Evolutionary conservation across 2,113 vertebrate genomes (phyloP).

Genomic region (Oryzias javanicus): DNA sequence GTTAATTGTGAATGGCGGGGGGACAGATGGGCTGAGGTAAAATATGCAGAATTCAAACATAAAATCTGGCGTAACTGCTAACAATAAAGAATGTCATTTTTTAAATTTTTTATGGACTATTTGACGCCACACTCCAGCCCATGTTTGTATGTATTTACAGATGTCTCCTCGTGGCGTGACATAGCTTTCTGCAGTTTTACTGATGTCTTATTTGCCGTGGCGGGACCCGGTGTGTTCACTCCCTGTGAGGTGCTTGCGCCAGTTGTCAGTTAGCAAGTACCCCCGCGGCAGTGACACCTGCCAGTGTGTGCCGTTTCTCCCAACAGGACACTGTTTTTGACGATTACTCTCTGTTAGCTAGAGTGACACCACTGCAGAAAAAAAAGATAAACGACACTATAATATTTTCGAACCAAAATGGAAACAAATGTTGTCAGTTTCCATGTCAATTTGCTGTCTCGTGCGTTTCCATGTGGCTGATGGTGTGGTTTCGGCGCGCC

Average conservation of each 20-base stretch:
- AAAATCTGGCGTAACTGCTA: background rate
- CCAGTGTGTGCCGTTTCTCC: slow-evolving; percentile 54
- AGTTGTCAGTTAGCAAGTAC: slow-evolving; percentile 59
- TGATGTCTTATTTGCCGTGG: slow-evolving; percentile 69
- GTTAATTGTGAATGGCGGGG: background rate
- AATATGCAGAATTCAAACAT: background rate
- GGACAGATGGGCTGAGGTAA: background rate
- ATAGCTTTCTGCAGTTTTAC: slow-evolving; percentile 27
- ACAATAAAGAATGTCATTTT: no score
- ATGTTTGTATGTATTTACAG: slow-evolving; percentile 16
- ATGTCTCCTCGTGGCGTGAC: no score
- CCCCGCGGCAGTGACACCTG: slow-evolving; percentile 67
- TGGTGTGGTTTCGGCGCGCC: slow-evolving; percentile 57
- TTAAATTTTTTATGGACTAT: background rate
- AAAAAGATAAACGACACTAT: background rate
- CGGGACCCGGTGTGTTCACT: slow-evolving; percentile 66
- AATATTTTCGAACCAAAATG: background rate
- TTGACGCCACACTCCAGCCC: background rate
- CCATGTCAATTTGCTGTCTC: slow-evolving; percentile 21
- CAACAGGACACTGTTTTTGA: slow-evolving; percentile 30
- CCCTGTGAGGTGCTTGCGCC: slow-evolving; percentile 55
- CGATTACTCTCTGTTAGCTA: slow-evolving; percentile 29
- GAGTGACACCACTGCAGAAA: slow-evolving; percentile 1
- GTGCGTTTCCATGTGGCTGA: slow-evolving; percentile 47
- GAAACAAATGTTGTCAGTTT: background rate